Evolutionary conservation across 2,888 invertebrate genomes (phyloP), one percentile per base, ranked within the genome.

Genomic region (Microctonus brassicae): DNA sequence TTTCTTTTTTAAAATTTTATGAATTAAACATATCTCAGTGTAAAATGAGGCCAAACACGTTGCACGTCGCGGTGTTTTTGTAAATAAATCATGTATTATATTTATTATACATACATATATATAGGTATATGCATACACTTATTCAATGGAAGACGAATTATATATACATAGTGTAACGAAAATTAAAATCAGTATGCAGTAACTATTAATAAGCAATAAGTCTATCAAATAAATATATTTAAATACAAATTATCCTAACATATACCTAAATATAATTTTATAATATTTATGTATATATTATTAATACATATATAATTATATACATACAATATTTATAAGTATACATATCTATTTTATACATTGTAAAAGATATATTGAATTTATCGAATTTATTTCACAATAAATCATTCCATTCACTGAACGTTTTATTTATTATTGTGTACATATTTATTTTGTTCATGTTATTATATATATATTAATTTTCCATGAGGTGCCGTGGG

Each of bases 401-500:
- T 58, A n/a, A 22, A 62, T 62, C 42, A 62, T 42, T 42, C 2
- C 17, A 62, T 62, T 24, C 17, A 29, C 39, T 22, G 22, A 20
- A 62, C 26, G 42, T 24, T 42, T 2, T 26, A 22, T 52, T 47
- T 55, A 26, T 55, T 13, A 13, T 29, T 29, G 13, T 22, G 4
- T 17, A 58, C 13, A 29, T 29, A 58, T 29, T 58, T 10, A 58
- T 33, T 29, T 58, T n/a, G n/a, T n/a, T 39, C n/a, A 39, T 39
- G 33, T 58, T 58, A 3, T 17, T 58, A 24, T 13, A 10, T 58
- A 58, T 58, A 10, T 58, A 58, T 58, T 29, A 36, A 36, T 36
- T 11, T 53, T 36, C 39, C 17, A 34, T 39, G 7, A 17, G 34
- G n/a, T 64, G 72, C 47, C 63, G 11, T 57, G 24, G 36, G 33